Conservation (phyloP, 2,888 invertebrate species). For the Ophion ventricosus region DNA sequence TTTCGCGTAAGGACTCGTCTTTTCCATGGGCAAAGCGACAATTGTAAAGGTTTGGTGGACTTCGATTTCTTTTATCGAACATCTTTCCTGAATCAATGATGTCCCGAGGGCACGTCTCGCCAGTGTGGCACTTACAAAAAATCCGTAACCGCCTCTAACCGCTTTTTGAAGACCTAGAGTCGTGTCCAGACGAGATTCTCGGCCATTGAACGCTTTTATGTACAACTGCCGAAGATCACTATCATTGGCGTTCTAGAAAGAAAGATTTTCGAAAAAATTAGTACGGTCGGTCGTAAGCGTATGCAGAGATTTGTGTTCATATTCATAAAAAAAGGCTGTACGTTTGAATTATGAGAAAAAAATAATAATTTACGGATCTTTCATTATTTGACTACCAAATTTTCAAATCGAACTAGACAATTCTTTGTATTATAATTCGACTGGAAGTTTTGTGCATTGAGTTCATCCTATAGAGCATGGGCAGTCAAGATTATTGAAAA, state of each 20-base stretch:
- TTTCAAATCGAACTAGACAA: not conserved
- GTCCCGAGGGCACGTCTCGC: constrained; percentile 84
- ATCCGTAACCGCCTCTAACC: constrained; percentile 85
- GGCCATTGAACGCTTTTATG: constrained; percentile 80
- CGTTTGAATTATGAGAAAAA: not conserved
- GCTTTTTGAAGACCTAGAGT: constrained; percentile 84
- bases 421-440: too few species aligned
- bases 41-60: constrained; percentile 85
- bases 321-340: too few species aligned
- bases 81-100: constrained; percentile 82
- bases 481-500: too few species aligned
- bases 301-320: too few species aligned
- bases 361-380: not conserved
- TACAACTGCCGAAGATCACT: constrained; percentile 85
- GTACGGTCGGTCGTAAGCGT: not conserved
- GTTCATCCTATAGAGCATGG: too few species aligned
- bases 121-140: constrained; percentile 86
- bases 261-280: constrained; percentile 1
- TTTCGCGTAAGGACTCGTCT: constrained; percentile 85
- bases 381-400: not conserved
- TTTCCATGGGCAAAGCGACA: constrained; percentile 86
- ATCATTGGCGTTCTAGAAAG: constrained; percentile 85
- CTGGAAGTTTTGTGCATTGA: too few species aligned
- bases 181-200: constrained; percentile 77
- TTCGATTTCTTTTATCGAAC: constrained; percentile 85